Conservation (phyloP, 2,797 vertebrate species). For the Champsocephalus esox region DNA sequence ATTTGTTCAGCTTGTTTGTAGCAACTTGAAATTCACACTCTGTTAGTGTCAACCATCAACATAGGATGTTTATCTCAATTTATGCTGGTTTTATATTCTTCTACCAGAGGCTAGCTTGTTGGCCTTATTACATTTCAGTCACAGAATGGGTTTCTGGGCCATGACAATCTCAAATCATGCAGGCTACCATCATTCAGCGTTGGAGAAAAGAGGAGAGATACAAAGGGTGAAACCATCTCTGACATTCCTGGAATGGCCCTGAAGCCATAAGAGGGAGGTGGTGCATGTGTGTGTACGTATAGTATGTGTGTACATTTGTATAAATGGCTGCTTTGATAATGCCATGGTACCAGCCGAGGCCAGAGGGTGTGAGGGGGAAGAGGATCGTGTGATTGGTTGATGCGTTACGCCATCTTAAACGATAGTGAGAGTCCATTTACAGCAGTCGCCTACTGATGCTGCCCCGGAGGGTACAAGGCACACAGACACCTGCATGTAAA, state of each 20-base stretch:
- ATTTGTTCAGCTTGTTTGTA: constrained; percentile 36
- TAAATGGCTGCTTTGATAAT: constrained; percentile 73
- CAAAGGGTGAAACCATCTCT: constrained; percentile 86
- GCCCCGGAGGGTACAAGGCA: constrained; percentile 40
- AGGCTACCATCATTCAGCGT: constrained; percentile 78
- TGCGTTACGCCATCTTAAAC: constrained; percentile 85
- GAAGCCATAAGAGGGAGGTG: constrained; percentile 81
- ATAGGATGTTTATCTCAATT: constrained; percentile 46
- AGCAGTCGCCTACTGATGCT: constrained; percentile 54
- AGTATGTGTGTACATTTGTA: constrained; percentile 51
- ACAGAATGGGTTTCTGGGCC: constrained; percentile 73
- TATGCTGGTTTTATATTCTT: constrained; percentile 52
- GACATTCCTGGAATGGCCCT: constrained; percentile 91
- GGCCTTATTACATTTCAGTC: constrained; percentile 77
- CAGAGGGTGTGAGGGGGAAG: constrained; percentile 61
- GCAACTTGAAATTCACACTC: constrained; percentile 42
- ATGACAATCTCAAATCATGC: constrained; percentile 75
- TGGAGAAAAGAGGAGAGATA: constrained; percentile 80
- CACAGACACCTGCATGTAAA: constrained; percentile 49
- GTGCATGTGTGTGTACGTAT: constrained; percentile 30
- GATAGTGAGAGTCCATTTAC: constrained; percentile 86
- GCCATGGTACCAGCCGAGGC: constrained; percentile 58
- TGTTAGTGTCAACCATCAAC: constrained; percentile 37
- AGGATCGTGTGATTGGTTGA: constrained; percentile 79
- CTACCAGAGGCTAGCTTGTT: constrained; percentile 68